These are phyloP conservation scores for Microcebus ravelobensis DNA, from an alignment of 2,113 vertebrate species.

Conservation along the genomic window DNA sequence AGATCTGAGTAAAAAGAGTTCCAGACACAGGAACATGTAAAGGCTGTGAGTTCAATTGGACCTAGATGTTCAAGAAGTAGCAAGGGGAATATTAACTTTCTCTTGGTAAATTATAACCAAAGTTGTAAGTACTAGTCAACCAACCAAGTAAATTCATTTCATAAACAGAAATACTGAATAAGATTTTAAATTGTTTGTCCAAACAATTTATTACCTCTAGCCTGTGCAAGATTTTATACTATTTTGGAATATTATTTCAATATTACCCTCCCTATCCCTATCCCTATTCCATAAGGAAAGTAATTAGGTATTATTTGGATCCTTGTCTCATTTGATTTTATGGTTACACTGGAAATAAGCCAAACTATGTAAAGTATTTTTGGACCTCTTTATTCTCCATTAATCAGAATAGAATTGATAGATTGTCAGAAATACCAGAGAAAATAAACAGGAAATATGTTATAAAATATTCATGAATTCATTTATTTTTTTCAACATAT, in stretches of 20 bases:
- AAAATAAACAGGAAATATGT: not conserved
- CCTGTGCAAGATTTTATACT: not conserved
- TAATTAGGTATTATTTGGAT: not conserved
- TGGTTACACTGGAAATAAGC: not conserved
- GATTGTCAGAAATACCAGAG: not conserved
- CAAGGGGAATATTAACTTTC: rapidly evolving
- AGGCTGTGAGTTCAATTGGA: not conserved
- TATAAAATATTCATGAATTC: not conserved
- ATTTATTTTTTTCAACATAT: not conserved
- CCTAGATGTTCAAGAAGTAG: not conserved
- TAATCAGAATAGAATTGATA: not conserved
- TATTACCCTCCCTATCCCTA: not conserved
- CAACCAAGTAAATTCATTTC: not conserved
- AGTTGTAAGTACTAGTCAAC: not conserved
- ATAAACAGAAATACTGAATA: not conserved
- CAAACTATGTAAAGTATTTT: not conserved
- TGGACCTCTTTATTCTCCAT: not conserved
- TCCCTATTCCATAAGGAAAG: not conserved
- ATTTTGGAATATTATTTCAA: not conserved
- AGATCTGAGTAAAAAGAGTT: not conserved
- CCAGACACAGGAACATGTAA: rapidly evolving
- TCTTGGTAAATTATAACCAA: not conserved
- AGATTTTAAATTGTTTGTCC: not conserved
- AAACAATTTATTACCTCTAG: not conserved
- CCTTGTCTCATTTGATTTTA: not conserved